Evolutionary conservation across 1,140 invertebrate species (phyloP).

Genomic region (Argopecten irradians): DNA sequence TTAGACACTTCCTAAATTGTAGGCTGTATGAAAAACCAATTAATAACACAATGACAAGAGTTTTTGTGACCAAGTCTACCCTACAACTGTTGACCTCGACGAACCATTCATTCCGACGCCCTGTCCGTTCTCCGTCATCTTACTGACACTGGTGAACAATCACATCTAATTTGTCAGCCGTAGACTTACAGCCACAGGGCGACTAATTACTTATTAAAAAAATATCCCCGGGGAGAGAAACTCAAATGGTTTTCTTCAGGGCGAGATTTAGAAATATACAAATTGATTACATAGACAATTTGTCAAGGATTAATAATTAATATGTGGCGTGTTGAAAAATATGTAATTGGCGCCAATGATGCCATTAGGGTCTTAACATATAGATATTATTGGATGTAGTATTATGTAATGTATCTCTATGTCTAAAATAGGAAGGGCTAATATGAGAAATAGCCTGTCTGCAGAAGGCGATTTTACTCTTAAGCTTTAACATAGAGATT

Average conservation of each 20-base stretch:
- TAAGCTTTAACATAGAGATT: too few relatives aligned
- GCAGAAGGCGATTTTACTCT: too few relatives aligned
- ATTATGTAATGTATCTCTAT: too few relatives aligned
- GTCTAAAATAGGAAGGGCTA: too few relatives aligned
- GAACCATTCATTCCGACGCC: not conserved
- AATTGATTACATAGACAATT: constrained; percentile 8
- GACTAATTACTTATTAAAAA: not conserved
- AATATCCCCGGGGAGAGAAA: not conserved
- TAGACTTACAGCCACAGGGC: not conserved
- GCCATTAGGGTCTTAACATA: not conserved
- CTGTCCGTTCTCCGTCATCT: not conserved
- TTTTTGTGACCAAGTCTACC: not conserved
- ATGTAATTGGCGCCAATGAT: not conserved
- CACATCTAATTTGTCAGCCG: not conserved
- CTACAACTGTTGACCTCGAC: not conserved
- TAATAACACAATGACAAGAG: constrained; percentile 1
- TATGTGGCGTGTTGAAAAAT: not conserved
- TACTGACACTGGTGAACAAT: not conserved
- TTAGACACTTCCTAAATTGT: not conserved
- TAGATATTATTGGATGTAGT: too few relatives aligned
- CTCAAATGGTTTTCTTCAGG: not conserved
- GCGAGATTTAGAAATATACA: not conserved
- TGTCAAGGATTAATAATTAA: not conserved
- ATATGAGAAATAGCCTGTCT: too few relatives aligned
- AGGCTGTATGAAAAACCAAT: not conserved